These are phyloP conservation scores for Orthosia gothica DNA, from an alignment of 2,888 invertebrate genomes.

Conservation along the genomic window DNA sequence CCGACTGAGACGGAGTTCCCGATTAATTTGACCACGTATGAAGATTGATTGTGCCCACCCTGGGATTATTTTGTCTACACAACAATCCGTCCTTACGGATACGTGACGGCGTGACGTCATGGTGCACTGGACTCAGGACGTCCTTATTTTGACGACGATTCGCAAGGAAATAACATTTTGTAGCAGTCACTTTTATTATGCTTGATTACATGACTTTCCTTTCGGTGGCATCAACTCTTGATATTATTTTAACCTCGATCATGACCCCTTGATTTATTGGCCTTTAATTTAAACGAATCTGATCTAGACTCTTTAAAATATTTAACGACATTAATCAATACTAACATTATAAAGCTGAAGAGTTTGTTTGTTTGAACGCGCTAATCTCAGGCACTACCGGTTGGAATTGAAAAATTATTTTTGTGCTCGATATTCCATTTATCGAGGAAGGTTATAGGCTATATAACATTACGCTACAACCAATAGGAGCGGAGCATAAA, in stretches of 20 bases:
- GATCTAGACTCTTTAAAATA: slow-evolving; percentile 18
- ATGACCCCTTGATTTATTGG: slow-evolving; percentile 43
- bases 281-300: not conserved
- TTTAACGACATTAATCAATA: slow-evolving; percentile 36
- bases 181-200: slow-evolving; percentile 68
- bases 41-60: slow-evolving; percentile 88
- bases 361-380: no score
- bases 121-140: slow-evolving; percentile 79
- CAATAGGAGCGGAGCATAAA: no score
- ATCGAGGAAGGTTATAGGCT: no score
- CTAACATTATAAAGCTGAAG: no score
- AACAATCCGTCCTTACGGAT: slow-evolving; percentile 72
- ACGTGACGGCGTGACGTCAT: slow-evolving; percentile 68
- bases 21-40: slow-evolving; percentile 83
- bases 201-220: slow-evolving; percentile 59
- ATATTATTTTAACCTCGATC: slow-evolving; percentile 35
- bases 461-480: no score
- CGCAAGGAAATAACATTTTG: slow-evolving; percentile 69
- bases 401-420: no score
- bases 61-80: slow-evolving; percentile 84
- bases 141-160: slow-evolving; percentile 77
- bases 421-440: no score
- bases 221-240: slow-evolving; percentile 42
- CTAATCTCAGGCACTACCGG: no score
- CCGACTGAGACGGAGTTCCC: slow-evolving; percentile 68